Base-by-base conservation (phyloP, 1,140 invertebrate genomes). In the Drosophila saltans region DNA sequence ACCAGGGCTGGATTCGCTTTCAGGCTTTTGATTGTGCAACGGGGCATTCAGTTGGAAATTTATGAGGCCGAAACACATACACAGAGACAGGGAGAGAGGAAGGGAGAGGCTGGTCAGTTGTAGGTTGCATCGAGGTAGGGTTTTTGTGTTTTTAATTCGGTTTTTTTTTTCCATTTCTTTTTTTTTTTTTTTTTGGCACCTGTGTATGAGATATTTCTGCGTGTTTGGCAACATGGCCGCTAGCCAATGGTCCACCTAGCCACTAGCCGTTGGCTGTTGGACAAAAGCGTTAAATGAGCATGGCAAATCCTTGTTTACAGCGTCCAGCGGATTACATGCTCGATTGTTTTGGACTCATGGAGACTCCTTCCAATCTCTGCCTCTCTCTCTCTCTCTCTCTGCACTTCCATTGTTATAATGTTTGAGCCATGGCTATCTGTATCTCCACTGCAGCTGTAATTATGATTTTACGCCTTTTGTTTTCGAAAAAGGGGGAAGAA, bases 241-340 rank as follows among this genome's bases (percentile, higher is more conserved):
- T 52, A 11, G 45, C 45, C 21, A 24, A 8, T 52, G 45, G 45
- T 16, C 21, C 9, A 4, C 45, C 45, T 52, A 24, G 21, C 21
- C 3, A 10, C 45, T 52, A 24, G 45, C 45, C 16, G 16, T 16
- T 21, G 45, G 16, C 24, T 21, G 45, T 78, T 68, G 79, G 82
- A 85, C 81, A 85, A 85, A 85, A 85, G 82, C 82, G 78, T 81
- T 85, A 85, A 85, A 85, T 85, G 82, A 85, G 82, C 82, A 79
- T 85, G 82, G 82, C 78, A 85, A 85, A 85, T 85, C 82, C 78
- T 85, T 85, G 82, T 85, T 85, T 85, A 86, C 82, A 85, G 71
- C 78, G 75, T 67, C 81, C 68, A 85, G 71, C 81, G 81, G 81
- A 85, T 85, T 85, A 85, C 81, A 85, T 75, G 78, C 82, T 86